Percentiles rank a stretch among this genome's conserved stretches.
phyloP scores from a whole-genome alignment of 2,797 vertebrate species.

The Enteromius viviparus region DNA sequence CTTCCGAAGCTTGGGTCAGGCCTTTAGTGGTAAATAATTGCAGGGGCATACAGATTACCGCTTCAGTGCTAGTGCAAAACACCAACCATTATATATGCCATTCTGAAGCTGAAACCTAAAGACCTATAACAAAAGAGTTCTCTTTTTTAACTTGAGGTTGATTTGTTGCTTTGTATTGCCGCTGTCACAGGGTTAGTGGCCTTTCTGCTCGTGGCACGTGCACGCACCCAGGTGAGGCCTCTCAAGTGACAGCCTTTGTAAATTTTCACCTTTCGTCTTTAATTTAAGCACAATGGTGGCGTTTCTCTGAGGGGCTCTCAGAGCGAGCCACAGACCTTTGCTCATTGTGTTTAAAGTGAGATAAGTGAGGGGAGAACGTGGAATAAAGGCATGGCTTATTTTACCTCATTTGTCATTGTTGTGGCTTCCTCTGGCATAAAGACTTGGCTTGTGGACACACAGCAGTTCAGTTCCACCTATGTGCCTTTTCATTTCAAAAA shows the following conservation, averaged over 20 bases:
- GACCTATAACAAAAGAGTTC: constrained; percentile 33
- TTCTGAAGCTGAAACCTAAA: constrained; percentile 42
- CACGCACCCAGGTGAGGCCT: constrained; percentile 63
- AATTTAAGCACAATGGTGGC: constrained; percentile 66
- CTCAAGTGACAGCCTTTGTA: constrained; percentile 70
- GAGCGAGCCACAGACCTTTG: constrained; percentile 60
- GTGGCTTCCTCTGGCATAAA: constrained; percentile 42
- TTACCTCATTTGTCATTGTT: constrained; percentile 59
- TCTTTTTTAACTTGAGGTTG: constrained; percentile 43
- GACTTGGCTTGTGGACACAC: constrained; percentile 21
- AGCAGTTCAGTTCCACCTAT: constrained; percentile 27
- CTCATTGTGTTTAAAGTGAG: constrained; percentile 68
- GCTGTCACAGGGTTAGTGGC: constrained; percentile 48
- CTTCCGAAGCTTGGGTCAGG: constrained; percentile 44
- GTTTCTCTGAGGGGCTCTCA: constrained; percentile 60
- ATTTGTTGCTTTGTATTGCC: constrained; percentile 49
- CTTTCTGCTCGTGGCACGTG: constrained; percentile 63
- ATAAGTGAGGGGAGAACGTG: constrained; percentile 57
- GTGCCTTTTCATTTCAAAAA: neutral
- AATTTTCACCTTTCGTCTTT: constrained; percentile 65
- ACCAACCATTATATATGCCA: constrained; percentile 14
- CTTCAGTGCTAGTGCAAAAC: constrained; percentile 28
- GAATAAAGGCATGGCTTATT: constrained; percentile 62
- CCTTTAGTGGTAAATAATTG: constrained; percentile 42
- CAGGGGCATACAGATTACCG: constrained; percentile 35